These are phyloP conservation scores for Orius insidiosus DNA, from an alignment of 1,140 invertebrate species.

Conservation along the genomic window DNA sequence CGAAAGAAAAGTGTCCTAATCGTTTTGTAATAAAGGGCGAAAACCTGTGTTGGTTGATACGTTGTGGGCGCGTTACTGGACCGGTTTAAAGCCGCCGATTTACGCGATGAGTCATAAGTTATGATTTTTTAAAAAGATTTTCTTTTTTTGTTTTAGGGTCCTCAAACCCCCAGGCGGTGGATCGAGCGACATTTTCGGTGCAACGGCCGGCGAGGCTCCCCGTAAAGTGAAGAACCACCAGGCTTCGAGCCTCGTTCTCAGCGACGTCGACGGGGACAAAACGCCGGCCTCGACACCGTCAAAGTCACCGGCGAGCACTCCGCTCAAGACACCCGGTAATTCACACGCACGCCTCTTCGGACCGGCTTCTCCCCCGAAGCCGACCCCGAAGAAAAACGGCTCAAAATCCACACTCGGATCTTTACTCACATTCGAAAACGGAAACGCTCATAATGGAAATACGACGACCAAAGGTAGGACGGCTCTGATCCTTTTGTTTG, in stretches of 20 bases:
- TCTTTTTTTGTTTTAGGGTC: slow-evolving; percentile 29
- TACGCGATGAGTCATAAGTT: no score
- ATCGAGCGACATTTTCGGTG: slow-evolving; percentile 40
- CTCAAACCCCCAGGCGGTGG: slow-evolving; percentile 47
- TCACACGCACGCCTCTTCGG: slow-evolving; percentile 17
- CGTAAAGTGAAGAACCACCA: slow-evolving; percentile 23
- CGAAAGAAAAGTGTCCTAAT: no score
- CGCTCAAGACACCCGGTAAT: slow-evolving; percentile 14
- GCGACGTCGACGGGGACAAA: slow-evolving; percentile 10
- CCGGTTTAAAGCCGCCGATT: no score
- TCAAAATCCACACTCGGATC: slow-evolving; percentile 7
- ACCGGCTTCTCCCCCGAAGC: slow-evolving; percentile 9
- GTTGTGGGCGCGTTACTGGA: no score
- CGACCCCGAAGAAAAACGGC: neutral
- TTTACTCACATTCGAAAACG: neutral
- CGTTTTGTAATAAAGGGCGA: no score
- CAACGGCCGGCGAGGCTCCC: slow-evolving; percentile 14
- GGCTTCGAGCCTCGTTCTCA: slow-evolving; percentile 8
- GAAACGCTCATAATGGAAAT: slow-evolving; percentile 4
- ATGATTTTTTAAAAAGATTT: slow-evolving; percentile 1
- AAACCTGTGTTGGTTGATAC: no score
- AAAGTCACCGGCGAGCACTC: neutral
- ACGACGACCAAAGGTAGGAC: neutral
- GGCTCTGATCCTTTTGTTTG: neutral
- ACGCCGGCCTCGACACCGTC: slow-evolving; percentile 6